Conservation (phyloP, 2,888 invertebrate genomes). For the Crossocerus cetratus region DNA sequence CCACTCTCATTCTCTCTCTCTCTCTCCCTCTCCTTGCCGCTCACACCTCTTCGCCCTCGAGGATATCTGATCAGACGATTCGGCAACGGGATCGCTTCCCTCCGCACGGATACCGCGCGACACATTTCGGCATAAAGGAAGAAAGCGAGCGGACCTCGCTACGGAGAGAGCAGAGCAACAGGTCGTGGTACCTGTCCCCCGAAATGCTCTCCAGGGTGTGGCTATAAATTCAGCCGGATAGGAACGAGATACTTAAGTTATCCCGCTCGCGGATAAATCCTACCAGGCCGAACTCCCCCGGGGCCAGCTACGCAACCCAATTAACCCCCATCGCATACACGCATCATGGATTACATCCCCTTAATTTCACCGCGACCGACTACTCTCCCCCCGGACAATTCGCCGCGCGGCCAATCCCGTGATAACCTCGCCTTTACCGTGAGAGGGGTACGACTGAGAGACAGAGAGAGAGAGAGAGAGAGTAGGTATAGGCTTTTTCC, state of each 20-base stretch:
- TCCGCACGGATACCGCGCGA: too few relatives aligned
- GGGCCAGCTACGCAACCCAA: constrained; percentile 39
- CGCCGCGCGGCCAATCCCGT: too few relatives aligned
- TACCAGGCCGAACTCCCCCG: not conserved
- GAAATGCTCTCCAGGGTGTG: constrained; percentile 35
- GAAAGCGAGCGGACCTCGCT: not conserved
- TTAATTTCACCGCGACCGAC: too few relatives aligned
- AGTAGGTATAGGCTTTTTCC: too few relatives aligned
- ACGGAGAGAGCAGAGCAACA: not conserved
- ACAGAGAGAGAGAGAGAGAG: too few relatives aligned
- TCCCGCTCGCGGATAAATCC: constrained; percentile 42
- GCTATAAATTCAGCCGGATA: constrained; percentile 48
- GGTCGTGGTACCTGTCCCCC: constrained; percentile 38
- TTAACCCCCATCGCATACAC: constrained; percentile 22
- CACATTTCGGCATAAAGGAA: not conserved
- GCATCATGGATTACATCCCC: not conserved
- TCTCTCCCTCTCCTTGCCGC: too few relatives aligned
- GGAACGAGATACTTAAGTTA: constrained; percentile 42
- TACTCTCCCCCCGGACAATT: too few relatives aligned
- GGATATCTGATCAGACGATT: not conserved
- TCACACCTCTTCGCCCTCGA: not conserved
- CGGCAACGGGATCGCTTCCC: not conserved
- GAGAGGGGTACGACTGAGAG: too few relatives aligned
- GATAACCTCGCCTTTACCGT: too few relatives aligned
- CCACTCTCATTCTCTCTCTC: not conserved